A percentile compares a stretch with the other conserved stretches of the same genome.
phyloP scores from a whole-genome alignment of 2,113 vertebrate genomes.

The Oreochromis niloticus region DNA sequence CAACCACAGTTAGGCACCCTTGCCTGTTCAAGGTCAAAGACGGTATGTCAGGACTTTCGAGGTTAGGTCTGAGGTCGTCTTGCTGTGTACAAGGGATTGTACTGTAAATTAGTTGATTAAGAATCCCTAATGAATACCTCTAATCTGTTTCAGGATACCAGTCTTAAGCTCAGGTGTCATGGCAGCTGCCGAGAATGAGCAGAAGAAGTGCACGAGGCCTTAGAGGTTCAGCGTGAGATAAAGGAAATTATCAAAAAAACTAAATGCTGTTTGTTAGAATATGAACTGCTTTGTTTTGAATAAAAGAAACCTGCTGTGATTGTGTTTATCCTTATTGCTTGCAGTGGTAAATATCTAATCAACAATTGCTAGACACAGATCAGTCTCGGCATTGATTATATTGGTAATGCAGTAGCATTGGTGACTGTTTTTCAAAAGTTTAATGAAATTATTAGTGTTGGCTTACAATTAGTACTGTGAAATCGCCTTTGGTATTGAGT shows the following conservation, averaged over 20 bases:
- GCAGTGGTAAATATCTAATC: background rate
- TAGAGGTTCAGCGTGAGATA: background rate
- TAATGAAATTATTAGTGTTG: constrained; percentile 20
- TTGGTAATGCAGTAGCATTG: background rate
- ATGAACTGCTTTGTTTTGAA: background rate
- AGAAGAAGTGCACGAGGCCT: background rate
- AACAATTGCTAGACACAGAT: background rate
- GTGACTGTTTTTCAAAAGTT: background rate
- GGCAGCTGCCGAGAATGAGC: constrained; percentile 49
- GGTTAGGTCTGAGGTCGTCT: constrained; percentile 59
- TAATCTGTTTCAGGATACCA: constrained; percentile 73
- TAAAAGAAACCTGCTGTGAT: background rate
- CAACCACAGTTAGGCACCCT: background rate
- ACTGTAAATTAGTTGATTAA: constrained; percentile 81
- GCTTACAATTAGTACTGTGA: constrained; percentile 1
- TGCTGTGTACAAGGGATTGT: constrained; percentile 53
- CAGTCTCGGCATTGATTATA: background rate
- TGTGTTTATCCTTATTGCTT: background rate
- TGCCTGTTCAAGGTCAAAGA: background rate
- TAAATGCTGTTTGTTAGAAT: background rate
- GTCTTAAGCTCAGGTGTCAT: constrained; percentile 68
- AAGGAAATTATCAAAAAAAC: background rate
- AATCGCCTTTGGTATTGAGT: constrained; percentile 9
- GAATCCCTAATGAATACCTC: constrained; percentile 76
- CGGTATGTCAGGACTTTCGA: constrained; percentile 24